Conservation (phyloP, 2,888 invertebrate species). For the Graphium colonna region DNA sequence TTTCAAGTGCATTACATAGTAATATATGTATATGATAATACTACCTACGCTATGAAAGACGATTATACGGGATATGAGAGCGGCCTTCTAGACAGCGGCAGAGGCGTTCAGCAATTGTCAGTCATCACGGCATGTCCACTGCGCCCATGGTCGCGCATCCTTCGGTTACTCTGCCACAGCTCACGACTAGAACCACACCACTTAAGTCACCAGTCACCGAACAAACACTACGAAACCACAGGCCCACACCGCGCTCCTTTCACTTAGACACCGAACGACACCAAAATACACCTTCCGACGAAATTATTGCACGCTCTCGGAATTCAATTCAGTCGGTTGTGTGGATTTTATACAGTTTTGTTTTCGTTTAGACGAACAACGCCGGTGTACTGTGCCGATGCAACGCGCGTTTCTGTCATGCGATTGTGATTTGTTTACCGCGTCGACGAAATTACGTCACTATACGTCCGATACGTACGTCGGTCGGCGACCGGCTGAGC, state of each 20-base stretch:
- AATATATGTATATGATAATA: too few species aligned
- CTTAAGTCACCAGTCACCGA: conserved; percentile 40
- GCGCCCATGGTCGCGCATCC: too few species aligned
- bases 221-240: conserved; percentile 51
- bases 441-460: conserved; percentile 25
- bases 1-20: too few species aligned
- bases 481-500: conserved; percentile 39
- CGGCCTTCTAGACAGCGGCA: conserved; percentile 8
- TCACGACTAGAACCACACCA: conserved; percentile 30
- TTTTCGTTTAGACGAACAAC: conserved; percentile 12
- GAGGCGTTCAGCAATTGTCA: conserved; percentile 1
- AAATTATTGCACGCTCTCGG: conserved; percentile 46
- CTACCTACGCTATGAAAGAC: conserved; percentile 33
- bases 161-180: too few species aligned
- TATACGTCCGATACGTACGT: conserved; percentile 28
- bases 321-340: conserved; percentile 59
- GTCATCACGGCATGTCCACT: not conserved
- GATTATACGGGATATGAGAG: conserved; percentile 16
- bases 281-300: conserved; percentile 50
- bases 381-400: conserved; percentile 46
- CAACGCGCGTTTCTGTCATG: conserved; percentile 48
- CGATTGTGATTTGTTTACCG: conserved; percentile 60
- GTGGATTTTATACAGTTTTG: conserved; percentile 37
- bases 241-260: conserved; percentile 54
- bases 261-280: conserved; percentile 53